These are phyloP conservation scores for Laspeyria flexula DNA, from an alignment of 2,888 invertebrate species.

Conservation along the genomic window DNA sequence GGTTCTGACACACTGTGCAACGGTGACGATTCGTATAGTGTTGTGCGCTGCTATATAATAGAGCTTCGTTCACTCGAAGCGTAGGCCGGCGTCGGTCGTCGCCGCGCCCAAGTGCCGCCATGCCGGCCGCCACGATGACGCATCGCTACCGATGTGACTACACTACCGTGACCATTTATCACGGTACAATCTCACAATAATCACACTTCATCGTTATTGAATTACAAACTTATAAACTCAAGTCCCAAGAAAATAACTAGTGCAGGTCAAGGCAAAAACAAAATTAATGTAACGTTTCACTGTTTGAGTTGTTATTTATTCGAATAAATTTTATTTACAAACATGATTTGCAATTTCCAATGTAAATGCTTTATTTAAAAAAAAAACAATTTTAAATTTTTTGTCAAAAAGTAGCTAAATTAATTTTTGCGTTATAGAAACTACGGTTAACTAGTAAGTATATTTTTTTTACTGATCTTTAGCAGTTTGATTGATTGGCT, in stretches of 20 bases:
- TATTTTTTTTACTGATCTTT: no score
- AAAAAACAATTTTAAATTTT: no score
- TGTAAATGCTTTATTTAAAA: no score
- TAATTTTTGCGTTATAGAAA: no score
- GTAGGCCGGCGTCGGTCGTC: slow-evolving; percentile 74
- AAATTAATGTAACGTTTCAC: not conserved
- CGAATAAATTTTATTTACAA: no score
- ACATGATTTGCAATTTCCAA: no score
- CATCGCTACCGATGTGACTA: slow-evolving; percentile 45
- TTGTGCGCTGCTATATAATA: slow-evolving; percentile 25
- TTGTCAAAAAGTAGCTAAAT: no score
- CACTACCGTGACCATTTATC: slow-evolving; percentile 26
- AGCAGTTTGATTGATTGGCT: no score
- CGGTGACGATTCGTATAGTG: slow-evolving; percentile 12
- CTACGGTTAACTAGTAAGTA: no score
- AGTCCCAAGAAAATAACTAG: not conserved
- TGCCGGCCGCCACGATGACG: slow-evolving; percentile 76
- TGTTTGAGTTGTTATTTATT: no score
- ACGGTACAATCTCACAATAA: slow-evolving; percentile 15
- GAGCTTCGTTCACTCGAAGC: slow-evolving; percentile 40
- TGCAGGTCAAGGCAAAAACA: not conserved
- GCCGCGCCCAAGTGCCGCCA: slow-evolving; percentile 68
- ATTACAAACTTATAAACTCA: not conserved
- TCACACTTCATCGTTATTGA: not conserved
- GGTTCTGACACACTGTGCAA: no score